Percentiles rank a stretch among this genome's conserved stretches.
Evolutionary conservation across 2,113 vertebrate genomes (phyloP).

Genomic region (Vidua macroura): DNA sequence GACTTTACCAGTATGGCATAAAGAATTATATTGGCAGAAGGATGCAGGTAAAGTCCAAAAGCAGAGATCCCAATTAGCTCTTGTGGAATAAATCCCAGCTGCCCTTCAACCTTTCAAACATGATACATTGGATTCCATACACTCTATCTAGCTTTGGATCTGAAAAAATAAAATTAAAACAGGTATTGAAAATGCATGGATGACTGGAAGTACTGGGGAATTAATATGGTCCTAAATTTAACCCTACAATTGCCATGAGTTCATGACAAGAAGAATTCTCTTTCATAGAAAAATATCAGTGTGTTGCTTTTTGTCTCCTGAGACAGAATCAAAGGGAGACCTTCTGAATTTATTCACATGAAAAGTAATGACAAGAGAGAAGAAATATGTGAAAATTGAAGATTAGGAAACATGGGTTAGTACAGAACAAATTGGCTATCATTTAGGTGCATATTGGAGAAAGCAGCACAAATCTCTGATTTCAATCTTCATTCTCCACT

Average conservation of each 20-base stretch:
- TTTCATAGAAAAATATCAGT: neutral
- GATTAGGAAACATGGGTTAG: neutral
- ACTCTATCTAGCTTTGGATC: neutral
- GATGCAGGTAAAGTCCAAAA: constrained; percentile 13
- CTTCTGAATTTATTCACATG: neutral
- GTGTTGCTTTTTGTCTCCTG: neutral
- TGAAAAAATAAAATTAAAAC: neutral
- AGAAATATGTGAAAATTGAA: neutral
- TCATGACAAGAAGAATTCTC: neutral
- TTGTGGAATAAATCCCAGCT: constrained; percentile 21
- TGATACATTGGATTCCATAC: constrained; percentile 2
- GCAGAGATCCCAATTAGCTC: constrained; percentile 32
- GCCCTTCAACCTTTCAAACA: constrained; percentile 19
- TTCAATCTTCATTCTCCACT: neutral
- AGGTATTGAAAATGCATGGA: neutral
- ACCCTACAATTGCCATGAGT: neutral
- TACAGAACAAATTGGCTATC: neutral
- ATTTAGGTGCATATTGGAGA: neutral
- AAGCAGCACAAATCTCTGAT: neutral
- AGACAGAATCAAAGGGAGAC: neutral
- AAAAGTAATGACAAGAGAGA: neutral
- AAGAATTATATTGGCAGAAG: constrained; percentile 19
- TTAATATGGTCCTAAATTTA: neutral
- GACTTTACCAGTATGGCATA: neutral
- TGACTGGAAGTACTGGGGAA: neutral